Evolutionary conservation across 2,888 invertebrate genomes (phyloP), one percentile per base, ranked within the genome.

Genomic region (Drosophila quinaria): DNA sequence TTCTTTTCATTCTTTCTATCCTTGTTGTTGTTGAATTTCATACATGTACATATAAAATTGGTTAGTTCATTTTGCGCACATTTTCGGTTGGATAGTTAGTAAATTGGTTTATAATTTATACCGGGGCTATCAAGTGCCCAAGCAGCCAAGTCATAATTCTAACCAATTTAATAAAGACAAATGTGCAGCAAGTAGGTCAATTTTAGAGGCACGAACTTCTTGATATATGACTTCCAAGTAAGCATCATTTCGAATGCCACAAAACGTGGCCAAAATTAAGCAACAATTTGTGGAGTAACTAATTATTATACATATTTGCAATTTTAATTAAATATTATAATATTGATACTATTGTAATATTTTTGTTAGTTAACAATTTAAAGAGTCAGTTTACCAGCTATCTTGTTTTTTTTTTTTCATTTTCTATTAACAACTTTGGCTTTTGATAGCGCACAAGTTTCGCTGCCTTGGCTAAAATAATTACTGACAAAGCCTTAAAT

Each of bases 81-180:
- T 78, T 81, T 87, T 74, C 70, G 70, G 66, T 61, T 67, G 75
- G 71, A 56, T 79, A 74, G 86, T 80, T 83, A 74, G 78, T 83
- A 86, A 89, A 86, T 86, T 86, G 89, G 89, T 79, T 87, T 89
- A 79, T 87, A 86, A 86, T 86, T 86, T 89, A 86, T 86, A 79
- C 58, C 58, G 74, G 65, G 65, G 70, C 49, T 70, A 52, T 70
- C 62, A 74, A 70, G 64, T 66, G 59, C 50, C 42, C 67, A 61
- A 55, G 51, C 66, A 74, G 63, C 15, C 46, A 59, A 63, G 55
- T 70, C 75, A 80, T 89, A 89, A 81, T 76, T 84, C 80, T 56
- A 42, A 50, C 49, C 63, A 51, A 51, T 79, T 78, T 86, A 86
- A 89, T 89, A 74, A 80, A 81, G 89, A 86, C 70, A 84, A 89